A percentile compares a stretch with the other conserved stretches of the same genome.
These are phyloP conservation scores for Unio delphinus DNA, from an alignment of 2,888 invertebrate species.

Conservation along the genomic window DNA sequence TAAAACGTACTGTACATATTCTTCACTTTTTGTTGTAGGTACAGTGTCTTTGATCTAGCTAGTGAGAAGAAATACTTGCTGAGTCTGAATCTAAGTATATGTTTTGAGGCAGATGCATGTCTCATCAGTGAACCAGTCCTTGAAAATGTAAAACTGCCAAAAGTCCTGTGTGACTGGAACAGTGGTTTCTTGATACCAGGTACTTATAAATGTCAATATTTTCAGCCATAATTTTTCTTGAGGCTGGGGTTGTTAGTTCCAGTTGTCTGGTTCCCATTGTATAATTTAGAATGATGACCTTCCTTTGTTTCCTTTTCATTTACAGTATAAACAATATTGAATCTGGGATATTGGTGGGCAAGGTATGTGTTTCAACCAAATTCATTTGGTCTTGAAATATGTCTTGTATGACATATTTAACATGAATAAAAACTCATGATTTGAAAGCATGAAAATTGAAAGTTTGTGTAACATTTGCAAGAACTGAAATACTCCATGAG, in stretches of 20 bases:
- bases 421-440: no score
- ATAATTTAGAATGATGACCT: neutral
- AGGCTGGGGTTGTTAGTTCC: no score
- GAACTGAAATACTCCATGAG: no score
- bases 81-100: slow-evolving; percentile 21
- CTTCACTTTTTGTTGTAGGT: slow-evolving; percentile 17
- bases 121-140: slow-evolving; percentile 7
- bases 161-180: slow-evolving; percentile 23
- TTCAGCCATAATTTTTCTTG: neutral
- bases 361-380: no score
- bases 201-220: neutral
- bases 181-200: slow-evolving; percentile 13
- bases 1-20: neutral
- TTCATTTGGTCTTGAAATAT: no score
- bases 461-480: no score
- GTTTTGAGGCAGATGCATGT: no score
- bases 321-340: slow-evolving; percentile 8
- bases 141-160: slow-evolving; percentile 22
- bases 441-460: no score
- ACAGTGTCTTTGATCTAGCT: slow-evolving; percentile 23
- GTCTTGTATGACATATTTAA: no score
- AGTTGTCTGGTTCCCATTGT: neutral
- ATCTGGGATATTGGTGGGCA: no score
- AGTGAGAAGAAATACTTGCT: slow-evolving; percentile 27
- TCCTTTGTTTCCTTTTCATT: neutral